These are phyloP conservation scores for Nephrocerus scutellatus DNA, from an alignment of 2,888 invertebrate species.

Conservation along the genomic window DNA sequence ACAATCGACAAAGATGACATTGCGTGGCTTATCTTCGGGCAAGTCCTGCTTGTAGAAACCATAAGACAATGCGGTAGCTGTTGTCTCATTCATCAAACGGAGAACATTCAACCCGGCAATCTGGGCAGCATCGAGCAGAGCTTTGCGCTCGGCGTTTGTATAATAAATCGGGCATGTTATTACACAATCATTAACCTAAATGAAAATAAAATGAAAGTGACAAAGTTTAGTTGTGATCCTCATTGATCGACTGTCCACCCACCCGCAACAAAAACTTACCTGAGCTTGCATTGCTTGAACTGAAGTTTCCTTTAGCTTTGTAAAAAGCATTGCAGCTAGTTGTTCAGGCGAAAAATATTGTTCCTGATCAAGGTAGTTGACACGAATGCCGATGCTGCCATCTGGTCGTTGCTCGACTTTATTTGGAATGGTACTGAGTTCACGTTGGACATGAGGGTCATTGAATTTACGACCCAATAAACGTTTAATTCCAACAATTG, in stretches of 20 bases:
- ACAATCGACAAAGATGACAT: conserved; percentile 95
- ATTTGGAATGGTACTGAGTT: conserved; percentile 72
- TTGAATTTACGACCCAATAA: conserved; percentile 83
- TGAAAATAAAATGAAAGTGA: no score
- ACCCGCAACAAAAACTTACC: conserved; percentile 26
- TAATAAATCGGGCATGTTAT: conserved; percentile 91
- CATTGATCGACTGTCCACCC: not conserved
- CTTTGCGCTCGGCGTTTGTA: conserved; percentile 89
- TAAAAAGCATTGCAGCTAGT: conserved; percentile 91
- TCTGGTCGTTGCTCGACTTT: conserved; percentile 66
- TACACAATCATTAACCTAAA: conserved; percentile 78
- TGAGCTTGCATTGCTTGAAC: conserved; percentile 80
- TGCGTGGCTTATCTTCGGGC: conserved; percentile 84
- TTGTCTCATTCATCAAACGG: conserved; percentile 93
- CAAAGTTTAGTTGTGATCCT: no score
- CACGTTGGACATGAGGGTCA: conserved; percentile 82
- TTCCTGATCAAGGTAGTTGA: conserved; percentile 80
- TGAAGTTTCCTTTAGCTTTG: conserved; percentile 90
- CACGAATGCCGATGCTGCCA: conserved; percentile 80
- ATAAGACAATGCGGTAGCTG: conserved; percentile 92
- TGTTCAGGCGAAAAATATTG: conserved; percentile 87
- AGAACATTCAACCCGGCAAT: conserved; percentile 92
- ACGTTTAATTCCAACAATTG: conserved; percentile 88
- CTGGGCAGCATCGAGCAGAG: conserved; percentile 82
- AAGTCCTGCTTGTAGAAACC: conserved; percentile 98